Evolutionary conservation across 2,113 vertebrate genomes (phyloP), one percentile per base, ranked within the genome.

Genomic region (Rhinoptilus africanus): DNA sequence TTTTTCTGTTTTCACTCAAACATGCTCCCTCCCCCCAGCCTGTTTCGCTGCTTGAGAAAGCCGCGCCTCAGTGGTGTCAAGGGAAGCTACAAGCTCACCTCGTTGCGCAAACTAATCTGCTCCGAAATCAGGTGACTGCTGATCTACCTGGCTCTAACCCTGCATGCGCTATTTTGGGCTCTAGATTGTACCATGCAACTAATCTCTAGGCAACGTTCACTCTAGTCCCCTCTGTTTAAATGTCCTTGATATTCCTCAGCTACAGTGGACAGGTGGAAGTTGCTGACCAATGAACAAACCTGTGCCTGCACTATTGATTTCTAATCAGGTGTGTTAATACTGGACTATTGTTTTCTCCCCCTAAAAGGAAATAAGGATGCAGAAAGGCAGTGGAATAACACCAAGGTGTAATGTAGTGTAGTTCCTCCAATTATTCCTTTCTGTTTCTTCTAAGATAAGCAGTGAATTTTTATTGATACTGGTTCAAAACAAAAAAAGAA

Each of bases 71-170:
- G 90, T 99, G 99, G 99, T 99, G 99, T 97, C 99, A 99, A 98
- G 99, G 99, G 95, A 99, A 99, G 98, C 98, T 99, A 96, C 99
- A 99, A 93, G 99, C 99, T 96, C 99, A 99, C 97, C 99, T 99
- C 88, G 99, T 99, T 97, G 99, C 99, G 80, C 99, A 99, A 98
- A 99, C 99, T 98, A 99, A 99, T 98, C 99, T 99, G 97, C 99
- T 99, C 97, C 99, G 99, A 98, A 99, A 98, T 98, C 99, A 99
- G 99, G 99, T 99, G 99, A 99, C 97, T 94, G 95, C 95, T 94
- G 88, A 89, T 93, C 95, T 96, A 94, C 92, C 78, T 94, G 97
- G 92, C 93, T 96, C 96, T 98, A 98, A 98, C 97, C 96, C 94
- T 95, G 98, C 98, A 98, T 96, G 97, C 3, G 97, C 98, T 98